Percentiles rank a stretch among this genome's conserved stretches.
Conservation (phyloP, 2,888 invertebrate genomes). For the Lithophane leautieri region DNA sequence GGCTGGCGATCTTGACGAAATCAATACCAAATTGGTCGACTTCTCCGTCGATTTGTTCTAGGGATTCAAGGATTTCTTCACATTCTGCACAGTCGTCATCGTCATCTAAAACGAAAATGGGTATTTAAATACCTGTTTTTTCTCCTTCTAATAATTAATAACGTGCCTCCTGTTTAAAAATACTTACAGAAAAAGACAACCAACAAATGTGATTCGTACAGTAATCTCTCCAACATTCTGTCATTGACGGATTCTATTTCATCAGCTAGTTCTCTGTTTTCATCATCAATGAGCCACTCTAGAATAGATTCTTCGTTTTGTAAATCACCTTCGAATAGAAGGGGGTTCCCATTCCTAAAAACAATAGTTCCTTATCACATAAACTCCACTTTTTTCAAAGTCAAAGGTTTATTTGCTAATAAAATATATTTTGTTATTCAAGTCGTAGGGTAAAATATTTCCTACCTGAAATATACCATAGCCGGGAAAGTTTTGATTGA, state of each 20-base stretch:
- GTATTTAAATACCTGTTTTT: neutral
- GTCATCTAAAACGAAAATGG: slow-evolving; percentile 86
- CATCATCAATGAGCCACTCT: slow-evolving; percentile 98
- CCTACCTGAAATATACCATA: slow-evolving; percentile 96
- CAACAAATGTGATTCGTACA: slow-evolving; percentile 96
- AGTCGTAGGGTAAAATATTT: neutral
- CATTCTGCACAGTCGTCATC: slow-evolving; percentile 98
- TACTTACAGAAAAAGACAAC: slow-evolving; percentile 97
- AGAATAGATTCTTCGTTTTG: slow-evolving; percentile 97
- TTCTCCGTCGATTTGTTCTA: slow-evolving; percentile 98
- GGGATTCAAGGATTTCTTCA: slow-evolving; percentile 96
- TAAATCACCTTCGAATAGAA: slow-evolving; percentile 96
- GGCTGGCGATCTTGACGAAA: slow-evolving; percentile 97
- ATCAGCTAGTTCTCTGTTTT: slow-evolving; percentile 97
- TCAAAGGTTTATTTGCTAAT: no score
- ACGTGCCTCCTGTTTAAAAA: neutral
- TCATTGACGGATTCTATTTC: slow-evolving; percentile 98
- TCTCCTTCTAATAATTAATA: neutral
- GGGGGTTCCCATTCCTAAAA: slow-evolving; percentile 95
- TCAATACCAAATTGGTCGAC: slow-evolving; percentile 98
- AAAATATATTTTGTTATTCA: neutral
- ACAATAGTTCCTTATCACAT: neutral
- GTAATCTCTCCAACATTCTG: slow-evolving; percentile 95
- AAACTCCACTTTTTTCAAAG: neutral
- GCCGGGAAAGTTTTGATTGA: slow-evolving; percentile 98